Percentiles rank a stretch among this genome's conserved stretches.
phyloP scores from a whole-genome alignment of 1,140 invertebrate species.

The Caerostris darwini region DNA sequence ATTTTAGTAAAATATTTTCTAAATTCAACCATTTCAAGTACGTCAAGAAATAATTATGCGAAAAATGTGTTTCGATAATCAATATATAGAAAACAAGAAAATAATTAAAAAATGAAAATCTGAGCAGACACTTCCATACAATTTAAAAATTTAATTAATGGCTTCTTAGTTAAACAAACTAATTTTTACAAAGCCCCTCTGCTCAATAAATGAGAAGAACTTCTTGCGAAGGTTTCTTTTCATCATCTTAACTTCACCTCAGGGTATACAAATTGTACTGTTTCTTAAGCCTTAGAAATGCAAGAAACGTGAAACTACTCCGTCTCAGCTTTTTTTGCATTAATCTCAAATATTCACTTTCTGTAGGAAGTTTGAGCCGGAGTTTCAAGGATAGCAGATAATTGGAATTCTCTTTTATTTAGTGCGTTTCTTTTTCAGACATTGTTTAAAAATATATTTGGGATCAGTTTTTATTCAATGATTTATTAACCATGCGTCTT shows the following conservation, averaged over 20 bases:
- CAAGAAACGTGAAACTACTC: background rate
- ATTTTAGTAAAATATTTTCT: too few species aligned
- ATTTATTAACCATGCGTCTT: background rate
- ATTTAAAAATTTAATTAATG: background rate
- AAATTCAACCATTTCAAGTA: too few species aligned
- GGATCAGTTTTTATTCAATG: background rate
- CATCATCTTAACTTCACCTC: slow-evolving; percentile 1
- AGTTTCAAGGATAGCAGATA: background rate
- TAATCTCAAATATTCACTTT: slow-evolving; percentile 48
- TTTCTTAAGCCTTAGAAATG: slow-evolving; percentile 5
- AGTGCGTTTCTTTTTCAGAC: background rate
- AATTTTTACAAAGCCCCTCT: background rate
- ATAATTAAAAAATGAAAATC: background rate
- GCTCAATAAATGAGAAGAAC: background rate
- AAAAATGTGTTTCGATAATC: background rate
- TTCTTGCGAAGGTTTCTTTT: background rate
- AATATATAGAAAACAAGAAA: background rate
- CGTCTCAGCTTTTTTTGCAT: background rate
- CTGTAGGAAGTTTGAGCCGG: background rate
- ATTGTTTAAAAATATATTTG: background rate
- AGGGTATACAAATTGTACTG: background rate
- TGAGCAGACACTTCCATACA: background rate
- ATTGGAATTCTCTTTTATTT: slow-evolving; percentile 4
- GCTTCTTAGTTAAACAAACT: background rate
- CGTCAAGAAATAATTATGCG: background rate